Conservation (phyloP, 2,888 invertebrate genomes). For the Lepidochrysops patricia region DNA sequence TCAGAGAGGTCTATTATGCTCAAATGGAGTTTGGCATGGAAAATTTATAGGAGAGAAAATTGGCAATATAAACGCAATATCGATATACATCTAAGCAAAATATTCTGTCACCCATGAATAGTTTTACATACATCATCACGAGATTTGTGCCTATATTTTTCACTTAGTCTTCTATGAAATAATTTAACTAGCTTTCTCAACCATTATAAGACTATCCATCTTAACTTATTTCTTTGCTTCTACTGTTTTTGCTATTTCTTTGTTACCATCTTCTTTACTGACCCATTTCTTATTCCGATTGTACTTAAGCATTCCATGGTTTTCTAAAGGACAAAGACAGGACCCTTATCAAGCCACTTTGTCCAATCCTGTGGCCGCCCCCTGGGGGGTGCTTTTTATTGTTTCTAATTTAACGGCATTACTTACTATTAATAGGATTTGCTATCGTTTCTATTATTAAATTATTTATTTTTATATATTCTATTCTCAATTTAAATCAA, state of each 20-base stretch:
- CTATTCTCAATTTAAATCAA: not conserved
- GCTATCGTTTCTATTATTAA: not conserved
- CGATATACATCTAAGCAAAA: not conserved
- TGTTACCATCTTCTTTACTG: not conserved
- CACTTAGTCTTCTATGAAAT: not conserved
- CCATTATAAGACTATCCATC: not conserved
- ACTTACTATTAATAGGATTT: not conserved
- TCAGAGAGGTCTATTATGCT: not conserved
- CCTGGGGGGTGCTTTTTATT: not conserved
- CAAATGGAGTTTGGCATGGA: not conserved
- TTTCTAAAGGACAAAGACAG: conserved; percentile 1
- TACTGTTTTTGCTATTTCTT: not conserved
- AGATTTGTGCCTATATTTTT: not conserved
- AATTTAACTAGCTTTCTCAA: not conserved
- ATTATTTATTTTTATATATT: too few species aligned
- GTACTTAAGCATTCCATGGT: not conserved
- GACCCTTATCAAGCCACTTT: conserved; percentile 2
- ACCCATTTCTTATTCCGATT: conserved; percentile 2
- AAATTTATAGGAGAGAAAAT: not conserved
- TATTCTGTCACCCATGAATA: not conserved
- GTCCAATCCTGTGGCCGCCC: not conserved
- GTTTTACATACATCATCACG: not conserved
- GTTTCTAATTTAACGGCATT: not conserved
- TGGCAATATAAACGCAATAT: not conserved
- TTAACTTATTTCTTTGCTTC: not conserved